Evolutionary conservation across 2,113 vertebrate genomes (phyloP).

Genomic region (Dryoscopus gambensis): DNA sequence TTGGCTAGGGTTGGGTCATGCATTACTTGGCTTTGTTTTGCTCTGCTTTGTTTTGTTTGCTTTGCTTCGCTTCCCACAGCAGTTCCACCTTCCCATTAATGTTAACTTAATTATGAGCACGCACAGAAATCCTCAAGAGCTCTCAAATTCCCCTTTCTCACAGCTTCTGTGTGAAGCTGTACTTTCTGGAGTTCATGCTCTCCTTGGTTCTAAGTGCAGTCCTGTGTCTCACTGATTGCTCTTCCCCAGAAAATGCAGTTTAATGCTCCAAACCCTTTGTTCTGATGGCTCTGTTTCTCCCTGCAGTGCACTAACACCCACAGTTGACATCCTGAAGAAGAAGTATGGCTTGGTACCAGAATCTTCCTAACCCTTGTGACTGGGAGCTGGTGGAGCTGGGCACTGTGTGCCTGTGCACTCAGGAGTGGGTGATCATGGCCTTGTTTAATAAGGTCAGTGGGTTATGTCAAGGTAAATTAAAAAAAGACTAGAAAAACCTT

Average conservation of each 20-base stretch:
- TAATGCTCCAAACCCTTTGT: neutral
- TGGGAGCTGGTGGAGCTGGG: constrained; percentile 35
- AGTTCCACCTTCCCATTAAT: neutral
- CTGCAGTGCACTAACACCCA: constrained; percentile 81
- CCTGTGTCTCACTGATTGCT: neutral
- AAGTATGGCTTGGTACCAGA: constrained; percentile 75
- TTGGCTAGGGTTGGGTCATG: rapidly evolving
- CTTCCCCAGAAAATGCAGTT: neutral
- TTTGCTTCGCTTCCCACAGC: neutral
- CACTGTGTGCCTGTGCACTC: constrained; percentile 44
- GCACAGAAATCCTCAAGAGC: neutral
- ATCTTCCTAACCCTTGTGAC: neutral
- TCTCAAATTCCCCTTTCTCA: neutral
- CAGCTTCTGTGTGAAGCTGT: neutral
- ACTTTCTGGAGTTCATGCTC: neutral
- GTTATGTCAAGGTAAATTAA: neutral
- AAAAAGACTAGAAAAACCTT: neutral
- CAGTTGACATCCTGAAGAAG: constrained; percentile 77
- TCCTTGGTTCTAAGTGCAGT: neutral
- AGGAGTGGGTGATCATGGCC: neutral
- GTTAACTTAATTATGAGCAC: neutral
- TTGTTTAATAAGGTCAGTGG: constrained; percentile 48
- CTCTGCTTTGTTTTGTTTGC: neutral
- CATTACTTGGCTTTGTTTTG: neutral
- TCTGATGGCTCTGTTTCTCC: neutral